These are phyloP conservation scores for Arbacia lixula DNA, from an alignment of 53 echinoderm and acorn worm genomes.

Conservation along the genomic window DNA sequence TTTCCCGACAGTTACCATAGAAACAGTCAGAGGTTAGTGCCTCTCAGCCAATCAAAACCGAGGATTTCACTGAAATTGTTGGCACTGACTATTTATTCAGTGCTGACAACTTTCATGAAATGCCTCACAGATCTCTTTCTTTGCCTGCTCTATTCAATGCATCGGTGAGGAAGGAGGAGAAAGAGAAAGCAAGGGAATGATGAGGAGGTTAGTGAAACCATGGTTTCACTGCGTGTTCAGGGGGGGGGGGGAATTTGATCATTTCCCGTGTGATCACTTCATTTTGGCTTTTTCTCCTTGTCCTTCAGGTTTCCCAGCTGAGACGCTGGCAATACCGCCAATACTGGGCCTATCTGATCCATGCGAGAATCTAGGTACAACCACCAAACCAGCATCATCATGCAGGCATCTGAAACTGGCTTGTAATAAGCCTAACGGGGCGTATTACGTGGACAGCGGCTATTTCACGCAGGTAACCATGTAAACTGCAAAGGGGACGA, in stretches of 20 bases:
- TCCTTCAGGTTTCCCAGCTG: slow-evolving; percentile 16
- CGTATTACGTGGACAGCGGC: slow-evolving; percentile 55
- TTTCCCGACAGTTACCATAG: too few relatives aligned
- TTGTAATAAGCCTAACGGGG: slow-evolving; percentile 57
- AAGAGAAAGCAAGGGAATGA: background rate
- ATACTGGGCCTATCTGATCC: background rate
- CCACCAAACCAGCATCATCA: slow-evolving; percentile 56
- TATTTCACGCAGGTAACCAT: slow-evolving; percentile 40
- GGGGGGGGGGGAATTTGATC: background rate
- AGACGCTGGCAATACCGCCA: background rate
- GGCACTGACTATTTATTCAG: too few relatives aligned
- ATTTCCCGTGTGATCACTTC: background rate
- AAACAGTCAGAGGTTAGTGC: too few relatives aligned
- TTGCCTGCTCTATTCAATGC: too few relatives aligned
- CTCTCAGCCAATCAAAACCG: too few relatives aligned
- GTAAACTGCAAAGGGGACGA: background rate
- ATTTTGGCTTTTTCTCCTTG: background rate
- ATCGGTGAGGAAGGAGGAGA: background rate
- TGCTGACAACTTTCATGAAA: too few relatives aligned
- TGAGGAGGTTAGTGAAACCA: background rate
- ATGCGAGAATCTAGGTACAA: slow-evolving; percentile 58
- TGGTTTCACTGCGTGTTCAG: background rate
- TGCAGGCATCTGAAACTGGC: slow-evolving; percentile 61
- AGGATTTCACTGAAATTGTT: too few relatives aligned
- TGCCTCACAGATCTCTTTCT: too few relatives aligned